A percentile compares a stretch with the other conserved stretches of the same genome.
Conservation (phyloP, 1,140 invertebrate genomes). For the Achroia grisella region DNA sequence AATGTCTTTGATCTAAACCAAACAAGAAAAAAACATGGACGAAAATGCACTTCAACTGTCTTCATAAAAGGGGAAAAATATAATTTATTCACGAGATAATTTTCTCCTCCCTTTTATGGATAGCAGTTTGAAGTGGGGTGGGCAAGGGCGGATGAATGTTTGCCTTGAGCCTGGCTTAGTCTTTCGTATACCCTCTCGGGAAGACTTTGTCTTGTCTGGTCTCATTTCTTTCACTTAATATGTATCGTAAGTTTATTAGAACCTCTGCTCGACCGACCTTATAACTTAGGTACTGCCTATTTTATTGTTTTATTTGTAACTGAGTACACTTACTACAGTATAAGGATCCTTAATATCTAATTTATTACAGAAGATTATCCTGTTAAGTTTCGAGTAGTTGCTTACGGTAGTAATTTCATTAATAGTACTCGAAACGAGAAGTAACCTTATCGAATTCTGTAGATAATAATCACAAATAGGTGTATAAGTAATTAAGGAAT, state of each 20-base stretch:
- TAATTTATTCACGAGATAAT: conserved; percentile 74
- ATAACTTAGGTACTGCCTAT: too few species aligned
- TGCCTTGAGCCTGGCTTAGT: conserved; percentile 25
- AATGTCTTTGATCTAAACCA: conserved; percentile 64
- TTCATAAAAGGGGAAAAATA: conserved; percentile 70
- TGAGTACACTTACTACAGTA: too few species aligned
- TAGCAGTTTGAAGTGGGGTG: conserved; percentile 54
- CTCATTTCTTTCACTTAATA: conserved; percentile 5
- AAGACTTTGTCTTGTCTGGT: conserved; percentile 33
- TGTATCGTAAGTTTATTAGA: conserved; percentile 3
- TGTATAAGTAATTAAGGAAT: too few species aligned
- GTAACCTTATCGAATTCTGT: too few species aligned
- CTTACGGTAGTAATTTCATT: too few species aligned
- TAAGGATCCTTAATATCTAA: too few species aligned
- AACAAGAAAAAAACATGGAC: conserved; percentile 60
- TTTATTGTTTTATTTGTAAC: too few species aligned
- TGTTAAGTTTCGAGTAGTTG: too few species aligned
- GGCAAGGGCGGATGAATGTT: conserved; percentile 46
- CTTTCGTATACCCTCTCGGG: conserved; percentile 21
- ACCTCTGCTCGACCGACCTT: too few species aligned
- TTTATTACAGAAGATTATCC: too few species aligned
- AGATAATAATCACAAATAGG: too few species aligned
- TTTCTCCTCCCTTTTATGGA: conserved; percentile 62
- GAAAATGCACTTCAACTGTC: conserved; percentile 69
- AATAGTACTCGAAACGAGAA: too few species aligned